phyloP scores from a whole-genome alignment of 2,888 invertebrate species.

The Eurytoma californica region DNA sequence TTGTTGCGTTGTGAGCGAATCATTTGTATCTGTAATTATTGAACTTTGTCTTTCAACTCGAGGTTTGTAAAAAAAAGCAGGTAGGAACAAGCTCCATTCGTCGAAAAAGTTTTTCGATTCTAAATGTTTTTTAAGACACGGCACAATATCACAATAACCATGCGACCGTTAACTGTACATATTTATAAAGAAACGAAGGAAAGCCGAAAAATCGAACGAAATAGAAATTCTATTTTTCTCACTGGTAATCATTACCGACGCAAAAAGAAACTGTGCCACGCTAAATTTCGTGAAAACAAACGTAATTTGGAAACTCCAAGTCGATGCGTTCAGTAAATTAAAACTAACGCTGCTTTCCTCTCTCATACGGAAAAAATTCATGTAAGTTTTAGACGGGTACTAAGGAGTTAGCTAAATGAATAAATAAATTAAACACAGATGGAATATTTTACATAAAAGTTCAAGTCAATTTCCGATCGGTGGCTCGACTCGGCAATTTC shows the following conservation, averaged over 20 bases:
- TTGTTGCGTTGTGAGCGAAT: constrained; percentile 42
- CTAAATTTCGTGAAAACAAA: constrained; percentile 30
- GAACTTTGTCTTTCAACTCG: constrained; percentile 51
- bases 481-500: too few relatives aligned
- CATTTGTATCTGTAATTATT: constrained; percentile 48
- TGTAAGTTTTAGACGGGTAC: too few relatives aligned
- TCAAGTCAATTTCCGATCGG: too few relatives aligned
- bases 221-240: constrained; percentile 53
- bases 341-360: too few relatives aligned
- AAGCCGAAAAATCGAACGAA: constrained; percentile 35
- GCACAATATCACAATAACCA: constrained; percentile 42
- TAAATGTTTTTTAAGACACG: constrained; percentile 44
- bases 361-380: too few relatives aligned
- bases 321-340: background rate
- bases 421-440: too few relatives aligned
- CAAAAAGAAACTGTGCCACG: constrained; percentile 34
- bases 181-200: constrained; percentile 14
- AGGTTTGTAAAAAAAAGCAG: constrained; percentile 43
- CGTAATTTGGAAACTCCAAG: constrained; percentile 31
- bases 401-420: too few relatives aligned
- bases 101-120: constrained; percentile 43
- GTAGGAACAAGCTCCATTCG: constrained; percentile 29
- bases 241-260: constrained; percentile 39
- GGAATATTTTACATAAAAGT: too few relatives aligned
- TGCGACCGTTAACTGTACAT: constrained; percentile 39